Evolutionary conservation across 2,797 vertebrate genomes (phyloP), one percentile per base, ranked within the genome.

Genomic region (Enteromius fasciolatus): DNA sequence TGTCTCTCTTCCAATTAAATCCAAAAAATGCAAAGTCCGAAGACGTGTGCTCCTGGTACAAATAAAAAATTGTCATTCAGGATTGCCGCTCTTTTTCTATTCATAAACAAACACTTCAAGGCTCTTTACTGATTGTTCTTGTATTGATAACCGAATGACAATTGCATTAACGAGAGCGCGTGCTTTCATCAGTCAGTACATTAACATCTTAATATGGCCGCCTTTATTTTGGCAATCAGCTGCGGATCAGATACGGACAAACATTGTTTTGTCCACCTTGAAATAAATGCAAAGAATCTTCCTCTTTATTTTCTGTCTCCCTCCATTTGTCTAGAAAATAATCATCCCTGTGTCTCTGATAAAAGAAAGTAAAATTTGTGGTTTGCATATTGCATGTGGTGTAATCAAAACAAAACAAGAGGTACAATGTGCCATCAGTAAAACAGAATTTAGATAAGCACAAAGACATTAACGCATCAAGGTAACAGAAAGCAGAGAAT

Each of bases 401-500:
- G 41, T 83, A 83, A 88, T 82, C 83, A 78, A 85, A 89, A 84
- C 85, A 87, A 87, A 87, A 85, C 76, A 86, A 83, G 59, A 88
- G 76, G 75, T 83, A 89, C 87, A 88, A 88, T 87, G 77, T 84
- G 81, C 84, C 78, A 15, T 84, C 83, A 63, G 79, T 82, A 83
- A 86, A 80, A 76, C 69, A 77, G 76, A 81, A 89, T 91, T 87
- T 88, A 89, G 89, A 91, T 89, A 85, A 83, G 86, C 85, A 86
- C 77, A 81, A 83, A 89, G 87, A 84, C 88, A 91, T 91, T 91
- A 91, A 90, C 83, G 89, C 82, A 89, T 91, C 90, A 90, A 90
- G 88, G 89, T 89, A 86, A 88, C 83, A 31, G 84, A 76, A 84
- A 85, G 87, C 80, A 54, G 75, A 57, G 85, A 86, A 87, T 78